phyloP scores from a whole-genome alignment of 1,140 invertebrate species.

The Anastatus disparis region DNA sequence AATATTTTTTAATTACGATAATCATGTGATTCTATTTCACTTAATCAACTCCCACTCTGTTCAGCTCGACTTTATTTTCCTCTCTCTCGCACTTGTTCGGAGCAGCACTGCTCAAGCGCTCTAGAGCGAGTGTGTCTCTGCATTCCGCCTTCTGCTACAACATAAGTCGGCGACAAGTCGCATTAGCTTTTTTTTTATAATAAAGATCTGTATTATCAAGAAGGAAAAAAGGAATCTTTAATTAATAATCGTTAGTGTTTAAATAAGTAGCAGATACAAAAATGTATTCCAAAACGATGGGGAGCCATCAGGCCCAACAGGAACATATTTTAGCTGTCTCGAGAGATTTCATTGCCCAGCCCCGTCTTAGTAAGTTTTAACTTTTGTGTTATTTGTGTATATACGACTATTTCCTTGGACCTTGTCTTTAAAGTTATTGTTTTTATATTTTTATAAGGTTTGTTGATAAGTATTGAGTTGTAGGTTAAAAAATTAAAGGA shows the following conservation, averaged over 20 bases:
- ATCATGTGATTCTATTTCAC: too few species aligned
- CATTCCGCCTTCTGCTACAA: constrained; percentile 36
- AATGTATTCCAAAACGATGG: constrained; percentile 56
- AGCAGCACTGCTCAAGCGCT: background rate
- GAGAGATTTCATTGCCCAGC: constrained; percentile 97
- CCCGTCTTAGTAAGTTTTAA: constrained; percentile 95
- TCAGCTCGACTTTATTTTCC: background rate
- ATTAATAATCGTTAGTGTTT: too few species aligned
- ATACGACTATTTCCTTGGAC: too few species aligned
- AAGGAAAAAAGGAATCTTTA: too few species aligned
- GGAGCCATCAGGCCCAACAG: constrained; percentile 70
- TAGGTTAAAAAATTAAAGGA: too few species aligned
- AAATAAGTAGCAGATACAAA: background rate
- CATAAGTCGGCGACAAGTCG: background rate
- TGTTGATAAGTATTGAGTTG: too few species aligned
- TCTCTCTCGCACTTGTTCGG: constrained; percentile 6
- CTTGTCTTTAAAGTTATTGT: too few species aligned
- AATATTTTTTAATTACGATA: too few species aligned
- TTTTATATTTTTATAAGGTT: too few species aligned
- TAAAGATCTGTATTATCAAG: too few species aligned
- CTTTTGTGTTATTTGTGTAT: too few species aligned
- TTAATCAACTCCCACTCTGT: background rate
- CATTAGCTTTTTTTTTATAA: too few species aligned
- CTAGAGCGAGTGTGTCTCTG: background rate
- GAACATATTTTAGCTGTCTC: constrained; percentile 93